Evolutionary conservation across 2,113 vertebrate genomes (phyloP).

Genomic region (Tyto alba): DNA sequence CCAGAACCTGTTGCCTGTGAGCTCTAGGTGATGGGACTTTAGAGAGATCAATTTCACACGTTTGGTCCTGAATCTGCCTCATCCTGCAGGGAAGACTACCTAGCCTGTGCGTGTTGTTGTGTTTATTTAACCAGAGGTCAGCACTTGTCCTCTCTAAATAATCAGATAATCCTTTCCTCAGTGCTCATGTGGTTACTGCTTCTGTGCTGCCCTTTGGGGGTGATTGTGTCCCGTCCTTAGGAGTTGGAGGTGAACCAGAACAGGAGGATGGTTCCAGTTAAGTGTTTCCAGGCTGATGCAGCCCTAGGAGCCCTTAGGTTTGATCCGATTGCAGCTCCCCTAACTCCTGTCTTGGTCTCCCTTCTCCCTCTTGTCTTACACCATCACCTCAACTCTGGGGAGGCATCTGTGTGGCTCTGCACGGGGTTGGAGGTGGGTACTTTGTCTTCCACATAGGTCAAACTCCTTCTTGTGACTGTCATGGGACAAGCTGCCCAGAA

Average conservation of each 20-base stretch:
- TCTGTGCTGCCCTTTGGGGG: background rate
- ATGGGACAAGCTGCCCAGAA: background rate
- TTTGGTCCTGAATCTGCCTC: background rate
- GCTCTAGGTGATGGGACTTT: background rate
- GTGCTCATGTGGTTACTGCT: background rate
- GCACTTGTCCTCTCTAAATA: background rate
- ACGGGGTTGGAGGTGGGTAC: fast-evolving
- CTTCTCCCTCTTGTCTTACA: background rate
- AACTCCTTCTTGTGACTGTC: background rate
- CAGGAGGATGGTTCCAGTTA: background rate
- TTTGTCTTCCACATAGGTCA: background rate
- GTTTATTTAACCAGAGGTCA: background rate
- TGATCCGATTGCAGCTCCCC: background rate
- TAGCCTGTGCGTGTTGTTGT: background rate
- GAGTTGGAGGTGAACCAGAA: background rate
- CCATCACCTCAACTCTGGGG: background rate
- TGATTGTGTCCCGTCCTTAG: background rate
- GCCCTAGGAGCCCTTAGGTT: background rate
- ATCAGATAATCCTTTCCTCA: background rate
- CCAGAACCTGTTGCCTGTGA: background rate
- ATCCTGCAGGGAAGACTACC: background rate
- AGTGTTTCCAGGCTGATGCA: fast-evolving
- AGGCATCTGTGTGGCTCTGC: background rate
- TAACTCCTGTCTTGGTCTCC: background rate
- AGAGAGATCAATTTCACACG: background rate